Base-by-base conservation (phyloP, 1,140 invertebrate genomes). In the Idris sp. region DNA sequence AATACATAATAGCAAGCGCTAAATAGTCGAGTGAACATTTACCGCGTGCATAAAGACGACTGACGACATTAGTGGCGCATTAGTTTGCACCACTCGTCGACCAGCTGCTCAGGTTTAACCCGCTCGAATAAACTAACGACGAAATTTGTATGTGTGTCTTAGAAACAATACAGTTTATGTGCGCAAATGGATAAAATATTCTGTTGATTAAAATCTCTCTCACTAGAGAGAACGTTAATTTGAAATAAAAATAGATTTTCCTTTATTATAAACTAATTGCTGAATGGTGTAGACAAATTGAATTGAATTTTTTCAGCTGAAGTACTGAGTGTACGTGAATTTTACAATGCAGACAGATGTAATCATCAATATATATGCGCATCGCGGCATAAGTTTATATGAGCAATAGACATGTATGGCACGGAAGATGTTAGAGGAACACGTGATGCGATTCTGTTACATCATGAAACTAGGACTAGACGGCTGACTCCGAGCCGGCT, bases 31-130 rank as follows among this genome's bases (percentile, higher is more conserved):
- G 38, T 26, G 61, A 59, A 31, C 48, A 43, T 67, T 56, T 56
- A 44, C 62, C 53, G 35, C 51, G 62, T 26, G 56, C 72, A 75
- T 64, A 75, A 75, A 75, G 62, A 59, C 62, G 62, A 68, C 56
- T 68, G 62, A 58, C 64, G 64, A 69, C 64, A 75, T 75, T 75
- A 75, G 72, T 59, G 58, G 58, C 72, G 56, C 72, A 75, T 75
- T 75, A 75, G 64, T 46, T 64, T 38, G 51, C 58, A 41, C 72
- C 14, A 59, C 48, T 61, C 72, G 72, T 75, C 72, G 38, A 75
- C 56, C 72, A 75, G 58, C 72, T 75, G 71, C 54, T 62, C 49
- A n/a, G 35, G 58, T 6, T 51, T 48, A 62, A 48, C 36, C 56
- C 46, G 48, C 30, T 59, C 46, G 44, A 28, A 10, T 35, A 7